Percentiles rank a stretch among this genome's conserved stretches.
These are phyloP conservation scores for Maconellicoccus hirsutus DNA, from an alignment of 1,140 invertebrate species.

Conservation along the genomic window DNA sequence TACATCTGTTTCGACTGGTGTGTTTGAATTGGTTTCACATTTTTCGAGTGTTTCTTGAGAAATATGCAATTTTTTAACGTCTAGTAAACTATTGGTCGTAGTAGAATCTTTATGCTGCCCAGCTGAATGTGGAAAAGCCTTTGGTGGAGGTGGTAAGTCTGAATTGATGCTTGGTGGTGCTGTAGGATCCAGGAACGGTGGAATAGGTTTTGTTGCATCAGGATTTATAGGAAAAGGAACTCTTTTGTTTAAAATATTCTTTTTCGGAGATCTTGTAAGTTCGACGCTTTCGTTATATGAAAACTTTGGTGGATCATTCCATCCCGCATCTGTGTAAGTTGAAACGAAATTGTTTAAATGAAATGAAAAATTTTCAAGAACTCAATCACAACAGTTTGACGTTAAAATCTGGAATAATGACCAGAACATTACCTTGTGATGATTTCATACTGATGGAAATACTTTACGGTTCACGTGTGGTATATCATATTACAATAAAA, in stretches of 20 bases:
- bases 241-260: not conserved
- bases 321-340: not conserved
- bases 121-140: not conserved
- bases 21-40: too few species aligned
- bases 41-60: not conserved
- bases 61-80: not conserved
- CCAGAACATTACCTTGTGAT: too few species aligned
- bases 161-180: not conserved
- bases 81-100: not conserved
- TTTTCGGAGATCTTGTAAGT: not conserved
- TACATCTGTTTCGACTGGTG: not conserved
- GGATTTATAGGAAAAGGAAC: not conserved
- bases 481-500: too few species aligned
- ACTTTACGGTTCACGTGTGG: too few species aligned
- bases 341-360: too few species aligned
- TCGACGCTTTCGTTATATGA: not conserved
- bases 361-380: too few species aligned
- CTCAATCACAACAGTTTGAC: too few species aligned
- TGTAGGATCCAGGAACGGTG: not conserved
- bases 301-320: conserved; percentile 13
- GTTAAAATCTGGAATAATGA: too few species aligned
- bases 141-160: not conserved
- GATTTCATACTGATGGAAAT: too few species aligned
- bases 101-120: not conserved
- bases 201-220: not conserved